These are phyloP conservation scores for Arge pagana DNA, from an alignment of 2,888 invertebrate genomes.

Conservation along the genomic window DNA sequence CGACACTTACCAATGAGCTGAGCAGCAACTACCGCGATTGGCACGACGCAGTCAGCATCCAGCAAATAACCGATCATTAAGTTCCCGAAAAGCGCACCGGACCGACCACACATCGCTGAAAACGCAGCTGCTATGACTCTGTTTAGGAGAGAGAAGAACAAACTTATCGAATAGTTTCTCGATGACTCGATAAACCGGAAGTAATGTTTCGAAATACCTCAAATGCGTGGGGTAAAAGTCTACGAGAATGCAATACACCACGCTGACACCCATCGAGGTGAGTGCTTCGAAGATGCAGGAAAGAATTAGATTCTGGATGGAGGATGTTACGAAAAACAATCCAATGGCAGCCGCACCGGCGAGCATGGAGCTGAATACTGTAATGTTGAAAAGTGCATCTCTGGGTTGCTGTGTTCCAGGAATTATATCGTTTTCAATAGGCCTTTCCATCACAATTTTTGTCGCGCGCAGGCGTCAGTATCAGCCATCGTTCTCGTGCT, in stretches of 20 bases:
- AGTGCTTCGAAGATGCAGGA: conserved; percentile 80
- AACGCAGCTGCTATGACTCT: conserved; percentile 80
- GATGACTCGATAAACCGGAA: conserved; percentile 32
- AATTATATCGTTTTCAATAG: no score
- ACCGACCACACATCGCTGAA: conserved; percentile 74
- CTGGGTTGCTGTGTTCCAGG: no score
- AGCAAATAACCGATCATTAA: conserved; percentile 77
- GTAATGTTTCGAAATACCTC: conserved; percentile 67
- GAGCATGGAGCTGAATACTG: conserved; percentile 75
- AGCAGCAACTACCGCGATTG: conserved; percentile 71
- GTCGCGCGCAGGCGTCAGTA: no score
- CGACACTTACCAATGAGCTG: conserved; percentile 71
- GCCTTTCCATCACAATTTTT: no score
- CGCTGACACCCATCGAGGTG: conserved; percentile 77
- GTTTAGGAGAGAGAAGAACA: no score
- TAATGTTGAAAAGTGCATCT: no score
- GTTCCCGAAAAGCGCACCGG: conserved; percentile 76
- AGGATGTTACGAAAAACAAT: conserved; percentile 74
- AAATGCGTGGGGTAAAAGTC: conserved; percentile 81
- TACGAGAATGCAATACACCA: conserved; percentile 77
- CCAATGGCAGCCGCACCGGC: conserved; percentile 74
- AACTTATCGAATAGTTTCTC: no score
- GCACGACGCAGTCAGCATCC: conserved; percentile 75
- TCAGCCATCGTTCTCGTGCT: no score
- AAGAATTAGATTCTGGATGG: conserved; percentile 73